Evolutionary conservation across 2,113 vertebrate genomes (phyloP).

Genomic region (Thymallus thymallus): DNA sequence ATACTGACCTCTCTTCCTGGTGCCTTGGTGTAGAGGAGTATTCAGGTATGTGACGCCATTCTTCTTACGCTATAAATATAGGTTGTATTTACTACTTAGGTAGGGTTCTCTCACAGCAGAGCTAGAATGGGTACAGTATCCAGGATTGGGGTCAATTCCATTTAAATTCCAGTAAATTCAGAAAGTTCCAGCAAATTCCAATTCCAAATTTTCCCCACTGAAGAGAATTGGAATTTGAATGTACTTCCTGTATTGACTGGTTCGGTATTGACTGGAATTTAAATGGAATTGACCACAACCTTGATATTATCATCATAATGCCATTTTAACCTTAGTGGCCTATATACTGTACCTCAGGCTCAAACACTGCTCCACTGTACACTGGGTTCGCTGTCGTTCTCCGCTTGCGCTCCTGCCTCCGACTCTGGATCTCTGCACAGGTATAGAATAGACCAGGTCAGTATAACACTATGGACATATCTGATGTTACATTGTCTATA

Average conservation of each 20-base stretch:
- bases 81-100: background rate
- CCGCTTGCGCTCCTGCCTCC: conserved; percentile 88
- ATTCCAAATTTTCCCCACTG: too few species aligned
- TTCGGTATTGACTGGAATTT: too few species aligned
- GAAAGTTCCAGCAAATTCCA: background rate
- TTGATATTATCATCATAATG: too few species aligned
- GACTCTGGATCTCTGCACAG: conserved; percentile 86
- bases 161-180: background rate
- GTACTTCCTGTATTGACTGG: too few species aligned
- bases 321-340: too few species aligned
- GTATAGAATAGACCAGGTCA: background rate
- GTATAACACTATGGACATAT: background rate
- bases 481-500: too few species aligned
- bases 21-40: conserved; percentile 85
- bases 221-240: too few species aligned
- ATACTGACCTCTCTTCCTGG: conserved; percentile 84
- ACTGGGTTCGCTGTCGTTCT: conserved; percentile 89
- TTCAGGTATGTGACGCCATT: conserved; percentile 86
- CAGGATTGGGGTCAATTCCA: background rate
- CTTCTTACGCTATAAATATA: conserved; percentile 82
- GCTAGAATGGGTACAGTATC: background rate
- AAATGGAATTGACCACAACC: too few species aligned
- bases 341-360: conserved; percentile 81
- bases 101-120: background rate
- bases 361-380: conserved; percentile 87